A percentile compares a stretch with the other conserved stretches of the same genome.
Evolutionary conservation across 2,113 vertebrate species (phyloP).

Genomic region (Stomatorhinus ivindoensis): DNA sequence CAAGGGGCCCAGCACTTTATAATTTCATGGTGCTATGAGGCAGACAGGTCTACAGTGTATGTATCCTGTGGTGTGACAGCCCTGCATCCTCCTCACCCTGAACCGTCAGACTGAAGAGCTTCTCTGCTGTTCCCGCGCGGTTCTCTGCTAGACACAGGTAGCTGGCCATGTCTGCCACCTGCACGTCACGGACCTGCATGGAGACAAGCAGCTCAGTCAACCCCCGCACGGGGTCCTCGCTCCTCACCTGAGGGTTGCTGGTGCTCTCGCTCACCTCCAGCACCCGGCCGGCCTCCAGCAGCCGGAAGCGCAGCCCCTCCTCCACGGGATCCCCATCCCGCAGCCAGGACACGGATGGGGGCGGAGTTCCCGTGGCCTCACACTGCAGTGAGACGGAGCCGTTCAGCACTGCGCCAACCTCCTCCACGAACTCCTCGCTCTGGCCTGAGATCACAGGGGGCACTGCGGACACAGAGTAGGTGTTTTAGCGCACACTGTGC

Average conservation of each 20-base stretch:
- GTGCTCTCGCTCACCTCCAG: constrained; percentile 59
- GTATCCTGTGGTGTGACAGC: background rate
- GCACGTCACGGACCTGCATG: constrained; percentile 60
- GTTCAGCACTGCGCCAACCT: constrained; percentile 66
- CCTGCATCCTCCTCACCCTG: constrained; percentile 61
- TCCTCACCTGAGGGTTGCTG: background rate
- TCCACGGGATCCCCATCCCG: constrained; percentile 61
- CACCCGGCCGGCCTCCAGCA: constrained; percentile 63
- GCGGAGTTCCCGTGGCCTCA: constrained; percentile 59
- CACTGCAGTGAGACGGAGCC: constrained; percentile 64
- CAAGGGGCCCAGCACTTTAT: background rate
- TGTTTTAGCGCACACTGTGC: background rate
- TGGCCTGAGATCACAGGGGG: constrained; percentile 65
- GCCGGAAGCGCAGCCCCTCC: constrained; percentile 49
- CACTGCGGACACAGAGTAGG: constrained; percentile 47
- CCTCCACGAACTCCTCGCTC: constrained; percentile 63
- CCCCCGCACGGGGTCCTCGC: background rate
- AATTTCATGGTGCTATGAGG: background rate
- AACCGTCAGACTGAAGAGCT: constrained; percentile 70
- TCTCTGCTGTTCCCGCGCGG: constrained; percentile 68
- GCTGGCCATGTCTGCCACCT: constrained; percentile 63
- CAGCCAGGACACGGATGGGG: constrained; percentile 71
- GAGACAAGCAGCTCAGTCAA: background rate
- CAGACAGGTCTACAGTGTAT: background rate
- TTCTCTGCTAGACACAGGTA: constrained; percentile 80